Conservation (phyloP, 2,797 vertebrate species). For the Pangasius mekongensis region DNA sequence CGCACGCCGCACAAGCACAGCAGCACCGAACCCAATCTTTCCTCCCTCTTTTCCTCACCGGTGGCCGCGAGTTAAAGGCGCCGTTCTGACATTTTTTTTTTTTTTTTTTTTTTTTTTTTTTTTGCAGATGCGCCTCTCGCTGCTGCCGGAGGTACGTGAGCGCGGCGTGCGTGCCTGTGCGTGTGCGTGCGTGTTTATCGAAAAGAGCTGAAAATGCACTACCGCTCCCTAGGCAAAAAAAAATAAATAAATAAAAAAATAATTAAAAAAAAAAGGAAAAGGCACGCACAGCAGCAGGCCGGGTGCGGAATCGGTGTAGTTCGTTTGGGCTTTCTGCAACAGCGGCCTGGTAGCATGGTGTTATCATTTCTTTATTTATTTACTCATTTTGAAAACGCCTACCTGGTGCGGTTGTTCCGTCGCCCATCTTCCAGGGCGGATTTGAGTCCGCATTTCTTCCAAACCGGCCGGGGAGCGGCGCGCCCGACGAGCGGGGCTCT, state of each 20-base stretch:
- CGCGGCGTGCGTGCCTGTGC: slow-evolving; percentile 16
- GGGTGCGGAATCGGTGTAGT: slow-evolving; percentile 31
- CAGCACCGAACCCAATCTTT: slow-evolving; percentile 13
- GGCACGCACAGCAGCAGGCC: slow-evolving; percentile 35
- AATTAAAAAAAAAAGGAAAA: neutral
- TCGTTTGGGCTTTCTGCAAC: neutral
- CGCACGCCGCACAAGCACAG: slow-evolving; percentile 24
- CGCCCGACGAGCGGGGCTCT: slow-evolving; percentile 75
- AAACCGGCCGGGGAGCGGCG: slow-evolving; percentile 72
- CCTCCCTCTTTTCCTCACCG: slow-evolving; percentile 56
- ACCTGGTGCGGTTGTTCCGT: slow-evolving; percentile 70
- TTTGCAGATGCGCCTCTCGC: slow-evolving; percentile 69
- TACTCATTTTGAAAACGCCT: slow-evolving; percentile 57
- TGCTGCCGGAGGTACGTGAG: slow-evolving; percentile 55
- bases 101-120: slow-evolving; percentile 35
- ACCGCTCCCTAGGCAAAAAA: slow-evolving; percentile 67
- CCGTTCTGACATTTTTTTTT: slow-evolving; percentile 44
- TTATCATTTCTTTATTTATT: neutral
- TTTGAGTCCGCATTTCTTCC: slow-evolving; percentile 74
- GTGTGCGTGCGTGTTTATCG: slow-evolving; percentile 69
- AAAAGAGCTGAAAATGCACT: slow-evolving; percentile 59
- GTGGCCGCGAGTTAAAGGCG: slow-evolving; percentile 70
- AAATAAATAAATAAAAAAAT: slow-evolving; percentile 3
- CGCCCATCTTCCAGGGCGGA: slow-evolving; percentile 73
- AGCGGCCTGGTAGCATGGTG: neutral